These are phyloP conservation scores for Brachynemurus nebulosus DNA, from an alignment of 2,888 invertebrate genomes.

Conservation along the genomic window DNA sequence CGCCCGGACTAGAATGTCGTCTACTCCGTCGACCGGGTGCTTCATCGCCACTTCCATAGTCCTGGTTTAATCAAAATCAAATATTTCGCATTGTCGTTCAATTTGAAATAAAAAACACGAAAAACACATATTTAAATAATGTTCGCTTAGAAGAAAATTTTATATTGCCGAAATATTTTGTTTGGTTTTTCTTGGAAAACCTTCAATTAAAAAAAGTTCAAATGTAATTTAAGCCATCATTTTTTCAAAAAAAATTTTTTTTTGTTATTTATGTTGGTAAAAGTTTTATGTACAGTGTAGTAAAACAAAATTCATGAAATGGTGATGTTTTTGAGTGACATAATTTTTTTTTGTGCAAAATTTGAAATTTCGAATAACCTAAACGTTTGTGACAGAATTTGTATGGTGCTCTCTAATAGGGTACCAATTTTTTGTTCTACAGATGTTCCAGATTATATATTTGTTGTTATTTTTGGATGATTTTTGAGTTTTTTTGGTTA, in stretches of 20 bases:
- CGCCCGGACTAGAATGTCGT: constrained; percentile 56
- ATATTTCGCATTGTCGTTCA: neutral
- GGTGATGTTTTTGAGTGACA: neutral
- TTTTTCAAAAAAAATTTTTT: neutral
- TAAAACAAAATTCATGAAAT: neutral
- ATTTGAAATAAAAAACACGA: neutral
- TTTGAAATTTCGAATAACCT: no score
- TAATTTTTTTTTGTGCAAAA: no score
- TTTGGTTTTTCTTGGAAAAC: no score
- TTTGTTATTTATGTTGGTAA: neutral
- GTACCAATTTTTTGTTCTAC: neutral
- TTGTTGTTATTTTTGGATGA: neutral
- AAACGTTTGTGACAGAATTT: constrained; percentile 5
- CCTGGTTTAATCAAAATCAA: no score
- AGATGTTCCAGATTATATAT: no score
- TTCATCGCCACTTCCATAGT: constrained; percentile 47
- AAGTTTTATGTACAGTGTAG: neutral
- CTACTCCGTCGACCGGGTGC: constrained; percentile 41
- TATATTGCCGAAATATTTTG: no score
- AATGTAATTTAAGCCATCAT: no score
- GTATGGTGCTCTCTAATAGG: constrained; percentile 3
- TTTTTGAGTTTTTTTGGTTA: no score
- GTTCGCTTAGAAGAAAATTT: no score
- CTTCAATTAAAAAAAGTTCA: no score
- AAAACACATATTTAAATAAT: no score